Base-by-base conservation (phyloP, 2,888 invertebrate genomes). In the Torymus auratus region DNA sequence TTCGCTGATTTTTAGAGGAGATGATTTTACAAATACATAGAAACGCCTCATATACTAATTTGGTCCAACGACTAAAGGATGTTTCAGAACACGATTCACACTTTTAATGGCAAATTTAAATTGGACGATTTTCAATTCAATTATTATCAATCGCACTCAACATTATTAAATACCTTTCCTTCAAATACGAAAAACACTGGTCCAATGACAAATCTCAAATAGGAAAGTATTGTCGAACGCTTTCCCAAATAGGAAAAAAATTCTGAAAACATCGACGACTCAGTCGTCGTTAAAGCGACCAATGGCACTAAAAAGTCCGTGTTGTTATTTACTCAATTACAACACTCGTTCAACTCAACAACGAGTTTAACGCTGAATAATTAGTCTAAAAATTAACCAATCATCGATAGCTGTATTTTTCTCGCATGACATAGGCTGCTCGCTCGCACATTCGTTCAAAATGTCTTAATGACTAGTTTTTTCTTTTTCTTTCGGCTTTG, bases 381-480 rank as follows among this genome's bases (percentile, higher is more conserved):
- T 52, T 65, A 70, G 60, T 53, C 3, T 69, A 74, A 28, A 28
- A 69, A 56, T 65, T 53, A 70, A 71, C 61, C 23, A 68, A 67
- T 56, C 53, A 76, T 70, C 61, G 17, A 61, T 65, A 70, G 28
- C 67, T 60, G 13, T 14, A 58, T 64, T 71, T 28, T 28, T 28
- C n/a, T 64, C 20, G 11, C n/a, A 61, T 75, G 52, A 17, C 62
- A 50, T 62, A 67, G 50, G 50, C 78, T 75, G 75, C 62, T 79
- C 14, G 41, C 20, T 79, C 14, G 41, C 20, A 60, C 20, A 60
- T 58, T 71, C 41, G 17, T 23, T 58, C 78, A 50, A 56, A 67
- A 58, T 73, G 67, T 70, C 76, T 79, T 82, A 82, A 68, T 82
- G 82, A 82, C 82, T 82, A 82, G 82, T 77, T 82, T 62, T 69